phyloP scores from a whole-genome alignment of 2,888 invertebrate genomes.

The Spicauda simplicius region DNA sequence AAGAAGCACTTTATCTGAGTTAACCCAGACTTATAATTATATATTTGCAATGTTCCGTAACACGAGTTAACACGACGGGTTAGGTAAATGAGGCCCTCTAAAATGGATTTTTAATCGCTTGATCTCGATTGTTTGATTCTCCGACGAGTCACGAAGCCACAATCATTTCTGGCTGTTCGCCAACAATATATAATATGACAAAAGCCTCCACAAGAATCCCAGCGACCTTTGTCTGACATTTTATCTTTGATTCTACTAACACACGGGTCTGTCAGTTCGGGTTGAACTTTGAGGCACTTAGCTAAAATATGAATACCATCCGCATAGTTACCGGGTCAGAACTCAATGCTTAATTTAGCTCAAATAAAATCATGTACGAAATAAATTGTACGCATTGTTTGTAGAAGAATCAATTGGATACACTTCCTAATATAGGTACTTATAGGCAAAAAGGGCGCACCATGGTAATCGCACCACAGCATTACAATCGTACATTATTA shows the following conservation, averaged over 20 bases:
- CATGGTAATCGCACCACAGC: too few species aligned
- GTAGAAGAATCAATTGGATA: too few species aligned
- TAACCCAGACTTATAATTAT: slow-evolving; percentile 2
- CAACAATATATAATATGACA: slow-evolving; percentile 46
- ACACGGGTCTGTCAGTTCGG: slow-evolving; percentile 64
- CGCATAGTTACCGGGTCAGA: slow-evolving; percentile 62
- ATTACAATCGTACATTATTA: too few species aligned
- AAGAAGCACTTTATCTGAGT: not conserved
- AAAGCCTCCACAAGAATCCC: slow-evolving; percentile 51
- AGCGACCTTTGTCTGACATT: slow-evolving; percentile 77
- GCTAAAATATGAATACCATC: slow-evolving; percentile 60
- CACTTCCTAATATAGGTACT: too few species aligned
- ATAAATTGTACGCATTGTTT: too few species aligned
- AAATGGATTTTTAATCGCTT: slow-evolving; percentile 48
- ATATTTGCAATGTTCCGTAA: not conserved
- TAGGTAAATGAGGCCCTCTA: slow-evolving; percentile 19
- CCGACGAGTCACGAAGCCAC: slow-evolving; percentile 60
- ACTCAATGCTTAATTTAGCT: slow-evolving; percentile 39
- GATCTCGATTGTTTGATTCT: slow-evolving; percentile 53
- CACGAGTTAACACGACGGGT: slow-evolving; percentile 11
- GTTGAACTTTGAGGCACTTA: slow-evolving; percentile 61
- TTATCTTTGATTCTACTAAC: slow-evolving; percentile 51
- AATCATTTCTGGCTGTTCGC: slow-evolving; percentile 43
- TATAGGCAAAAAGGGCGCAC: too few species aligned
- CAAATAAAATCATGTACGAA: not conserved